Base-by-base conservation (phyloP, 2,113 vertebrate genomes). In the Ceuthmochares aereus region DNA sequence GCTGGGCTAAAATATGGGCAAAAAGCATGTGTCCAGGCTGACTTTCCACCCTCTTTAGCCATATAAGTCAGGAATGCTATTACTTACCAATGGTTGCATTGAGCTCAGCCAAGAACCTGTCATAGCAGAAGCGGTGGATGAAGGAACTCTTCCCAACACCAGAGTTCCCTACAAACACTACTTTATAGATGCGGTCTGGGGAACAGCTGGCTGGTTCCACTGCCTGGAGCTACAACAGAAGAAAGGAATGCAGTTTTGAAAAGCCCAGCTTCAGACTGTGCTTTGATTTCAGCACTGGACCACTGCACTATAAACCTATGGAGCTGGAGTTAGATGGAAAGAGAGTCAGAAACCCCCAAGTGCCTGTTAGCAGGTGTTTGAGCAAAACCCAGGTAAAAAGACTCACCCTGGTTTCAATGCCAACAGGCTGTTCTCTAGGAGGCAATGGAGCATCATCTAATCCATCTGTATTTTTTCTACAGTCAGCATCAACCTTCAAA, bases 131-230 rank as follows among this genome's bases (percentile, higher is more conserved):
- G 68, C 97, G 97, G 47, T 98, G 98, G 95, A 99, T 99, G 95
- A 99, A 98, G 68, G 98, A 98, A 83, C 96, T 99, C 95, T 99
- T 99, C 90, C 98, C 98, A 56, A 99, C 98, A 2, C 98, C 98
- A 0, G 98, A 98, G 87, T 98, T 99, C 45, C 98, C 99, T 66
- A 99, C 94, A 97, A 99, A 98, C 25, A 99, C 98, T 95, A 98
- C 98, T 93, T 99, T 99, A 95, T 99, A 99, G 80, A 98, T 90
- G 90, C 68, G 96, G 42, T 98, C 97, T 40, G 96, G 98, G 82
- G 89, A 95, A 27, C 21, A 94, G 56, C 37, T 67, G 60, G 25
- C 34, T 83, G 87, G 20, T 66, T 94, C 97, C 73, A 83, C 34
- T 58, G 60, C 73, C 82, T 95, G 95, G n/a, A 96, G 72, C 89